Conservation (phyloP, 2,113 vertebrate species). For the Oncorhynchus kisutch region DNA sequence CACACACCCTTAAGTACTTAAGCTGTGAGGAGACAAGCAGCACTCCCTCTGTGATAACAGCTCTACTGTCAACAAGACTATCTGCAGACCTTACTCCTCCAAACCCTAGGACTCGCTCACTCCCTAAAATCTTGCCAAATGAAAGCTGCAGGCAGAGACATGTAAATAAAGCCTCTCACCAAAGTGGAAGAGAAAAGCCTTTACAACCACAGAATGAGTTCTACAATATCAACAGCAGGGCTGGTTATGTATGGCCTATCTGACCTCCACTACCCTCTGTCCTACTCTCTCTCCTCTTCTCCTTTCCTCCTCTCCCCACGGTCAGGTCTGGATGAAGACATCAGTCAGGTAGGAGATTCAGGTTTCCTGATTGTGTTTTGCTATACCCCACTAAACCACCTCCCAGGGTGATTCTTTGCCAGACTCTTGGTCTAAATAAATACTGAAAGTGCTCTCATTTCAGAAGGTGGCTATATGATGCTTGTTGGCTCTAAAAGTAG, state of each 20-base stretch:
- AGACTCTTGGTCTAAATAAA: neutral
- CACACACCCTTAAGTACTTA: too few relatives aligned
- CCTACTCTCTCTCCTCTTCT: neutral
- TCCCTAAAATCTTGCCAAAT: slow-evolving; percentile 37
- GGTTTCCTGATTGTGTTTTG: slow-evolving; percentile 9
- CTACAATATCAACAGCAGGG: slow-evolving; percentile 42
- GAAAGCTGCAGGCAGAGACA: slow-evolving; percentile 31
- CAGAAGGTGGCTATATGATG: neutral
- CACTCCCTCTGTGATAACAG: slow-evolving; percentile 40
- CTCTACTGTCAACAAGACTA: slow-evolving; percentile 34
- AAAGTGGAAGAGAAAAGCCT: slow-evolving; percentile 19
- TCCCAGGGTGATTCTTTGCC: neutral
- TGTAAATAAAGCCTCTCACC: slow-evolving; percentile 51
- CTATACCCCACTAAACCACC: slow-evolving; percentile 4
- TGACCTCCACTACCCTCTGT: neutral
- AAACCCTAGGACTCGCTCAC: slow-evolving; percentile 6
- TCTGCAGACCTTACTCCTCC: slow-evolving; percentile 14
- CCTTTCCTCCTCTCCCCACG: neutral
- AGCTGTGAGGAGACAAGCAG: slow-evolving; percentile 21
- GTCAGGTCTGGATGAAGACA: neutral
- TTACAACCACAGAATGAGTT: slow-evolving; percentile 26
- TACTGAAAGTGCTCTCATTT: neutral
- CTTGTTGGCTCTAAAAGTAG: slow-evolving; percentile 10
- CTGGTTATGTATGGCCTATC: slow-evolving; percentile 4
- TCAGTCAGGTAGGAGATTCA: slow-evolving; percentile 20